These are phyloP conservation scores for Leucoraja ocellata DNA, from an alignment of 2,797 vertebrate species.

Conservation along the genomic window DNA sequence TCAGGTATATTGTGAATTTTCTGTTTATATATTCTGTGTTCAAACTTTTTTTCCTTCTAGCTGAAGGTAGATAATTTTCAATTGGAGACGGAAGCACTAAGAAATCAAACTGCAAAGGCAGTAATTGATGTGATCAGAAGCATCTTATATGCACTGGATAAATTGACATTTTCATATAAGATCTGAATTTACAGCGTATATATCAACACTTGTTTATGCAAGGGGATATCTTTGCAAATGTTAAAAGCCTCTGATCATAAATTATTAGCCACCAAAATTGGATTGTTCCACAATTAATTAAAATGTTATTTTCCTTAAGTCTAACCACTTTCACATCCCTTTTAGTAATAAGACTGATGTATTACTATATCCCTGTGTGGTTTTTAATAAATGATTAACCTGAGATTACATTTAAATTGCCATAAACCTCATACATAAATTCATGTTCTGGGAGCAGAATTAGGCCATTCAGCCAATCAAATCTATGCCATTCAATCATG, in stretches of 20 bases:
- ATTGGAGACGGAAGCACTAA: not conserved
- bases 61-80: not conserved
- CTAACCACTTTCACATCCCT: not conserved
- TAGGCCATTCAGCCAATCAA: too few species aligned
- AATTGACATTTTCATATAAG: not conserved
- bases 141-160: not conserved
- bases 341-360: not conserved
- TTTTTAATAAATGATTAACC: not conserved
- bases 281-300: not conserved
- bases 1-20: slow-evolving; percentile 62
- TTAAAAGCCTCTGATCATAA: not conserved
- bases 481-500: too few species aligned
- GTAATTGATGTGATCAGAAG: not conserved
- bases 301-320: not conserved
- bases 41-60: slow-evolving; percentile 39
- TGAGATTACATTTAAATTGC: not conserved
- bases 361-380: not conserved
- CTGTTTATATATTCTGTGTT: not conserved
- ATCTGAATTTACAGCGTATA: not conserved
- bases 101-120: not conserved
- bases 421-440: not conserved
- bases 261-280: not conserved
- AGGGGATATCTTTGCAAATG: not conserved
- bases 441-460: too few species aligned
- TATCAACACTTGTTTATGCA: not conserved